Base-by-base conservation (phyloP, 2,797 vertebrate species). In the Melanogrammus aeglefinus region DNA sequence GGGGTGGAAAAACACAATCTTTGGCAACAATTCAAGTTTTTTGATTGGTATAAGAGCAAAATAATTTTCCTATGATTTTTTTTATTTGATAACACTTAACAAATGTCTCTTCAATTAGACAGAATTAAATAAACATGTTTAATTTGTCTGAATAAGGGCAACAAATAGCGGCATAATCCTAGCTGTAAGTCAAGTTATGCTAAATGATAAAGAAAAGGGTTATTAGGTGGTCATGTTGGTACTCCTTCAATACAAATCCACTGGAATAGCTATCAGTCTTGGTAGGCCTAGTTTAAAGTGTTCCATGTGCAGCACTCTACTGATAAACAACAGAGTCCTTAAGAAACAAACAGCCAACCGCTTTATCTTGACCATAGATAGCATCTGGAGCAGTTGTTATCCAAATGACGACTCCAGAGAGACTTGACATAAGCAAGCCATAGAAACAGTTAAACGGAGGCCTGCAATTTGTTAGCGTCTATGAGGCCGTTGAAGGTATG, bases 291-390 rank as follows among this genome's bases (percentile, higher is more conserved):
- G 77, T 82, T 66, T 36, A 57, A 76, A 79, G 83, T 83, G 81
- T 73, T 79, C 7, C 79, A 66, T 78, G 75, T 77, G 4, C 9
- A 83, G 85, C 24, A 33, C 76, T 76, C 75, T 39, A 33, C 70
- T 79, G 70, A 81, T 79, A 72, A 51, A 81, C 77, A 75, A 27
- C 6, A 12, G 24, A 73, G 75, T n/a, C 36, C 73, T 79, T 63
- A 31, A 78, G 82, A 75, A 76, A 82, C n/a, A n/a, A n/a, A n/a
- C 8, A 8, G 76, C 47, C 24, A 74, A 80, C 77, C 78, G 83
- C 51, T 83, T 78, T 63, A 83, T 82, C 76, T 78, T 77, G 29
- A 76, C 70, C 4, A 5, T 75, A 63, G 74, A 73, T 36, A 74
- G 76, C 13, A 36, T 74, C n/a, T 41, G 13, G 12, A 74, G 36